Conservation (phyloP, 2,113 vertebrate genomes). For the Lophura nycthemera region DNA sequence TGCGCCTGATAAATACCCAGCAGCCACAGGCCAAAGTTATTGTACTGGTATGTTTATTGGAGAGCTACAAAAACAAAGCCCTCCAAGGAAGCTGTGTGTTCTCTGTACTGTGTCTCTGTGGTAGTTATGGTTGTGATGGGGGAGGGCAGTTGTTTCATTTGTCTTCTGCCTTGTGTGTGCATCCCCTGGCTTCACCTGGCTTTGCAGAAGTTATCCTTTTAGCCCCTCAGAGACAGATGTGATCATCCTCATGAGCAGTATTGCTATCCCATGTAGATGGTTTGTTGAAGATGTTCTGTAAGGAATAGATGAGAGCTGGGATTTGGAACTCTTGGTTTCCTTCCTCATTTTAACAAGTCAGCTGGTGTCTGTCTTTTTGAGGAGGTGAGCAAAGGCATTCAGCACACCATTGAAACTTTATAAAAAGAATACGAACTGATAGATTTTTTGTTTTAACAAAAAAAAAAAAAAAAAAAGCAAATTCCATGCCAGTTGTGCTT, state of each 20-base stretch:
- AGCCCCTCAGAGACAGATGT: background rate
- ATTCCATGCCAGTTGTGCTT: background rate
- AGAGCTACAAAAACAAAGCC: accelerated
- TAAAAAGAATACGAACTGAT: background rate
- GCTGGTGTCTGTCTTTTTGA: background rate
- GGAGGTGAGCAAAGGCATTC: background rate
- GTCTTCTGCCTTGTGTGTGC: background rate
- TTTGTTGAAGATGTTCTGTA: too few species aligned
- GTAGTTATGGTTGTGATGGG: accelerated
- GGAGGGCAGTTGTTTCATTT: background rate
- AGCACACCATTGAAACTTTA: accelerated
- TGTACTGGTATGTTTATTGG: conserved; percentile 83
- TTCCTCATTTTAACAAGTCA: background rate
- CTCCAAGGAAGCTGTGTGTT: background rate
- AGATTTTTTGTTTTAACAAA: background rate
- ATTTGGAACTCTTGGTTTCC: accelerated
- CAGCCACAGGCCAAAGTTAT: conserved; percentile 94
- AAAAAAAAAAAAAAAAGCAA: background rate
- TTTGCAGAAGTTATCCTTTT: background rate
- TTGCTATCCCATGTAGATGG: accelerated
- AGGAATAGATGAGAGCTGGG: background rate
- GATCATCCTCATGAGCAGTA: accelerated
- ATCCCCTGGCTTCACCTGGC: background rate
- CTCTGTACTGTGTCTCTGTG: background rate
- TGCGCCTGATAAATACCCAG: conserved; percentile 85